Percentiles rank a stretch among this genome's conserved stretches.
Conservation (phyloP, 2,797 vertebrate genomes). For the Avahi laniger region DNA sequence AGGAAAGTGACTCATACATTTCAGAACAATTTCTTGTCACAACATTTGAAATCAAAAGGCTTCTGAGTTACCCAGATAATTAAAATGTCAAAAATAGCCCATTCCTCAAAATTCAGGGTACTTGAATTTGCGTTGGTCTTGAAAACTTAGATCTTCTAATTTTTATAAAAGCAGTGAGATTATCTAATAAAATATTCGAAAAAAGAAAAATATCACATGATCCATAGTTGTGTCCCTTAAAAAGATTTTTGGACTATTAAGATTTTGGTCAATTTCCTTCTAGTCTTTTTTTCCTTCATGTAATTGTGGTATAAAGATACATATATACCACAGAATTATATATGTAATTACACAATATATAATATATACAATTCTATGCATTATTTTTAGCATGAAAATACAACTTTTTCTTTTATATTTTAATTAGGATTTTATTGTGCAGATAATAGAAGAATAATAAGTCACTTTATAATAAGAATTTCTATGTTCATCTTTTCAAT, state of each 20-base stretch:
- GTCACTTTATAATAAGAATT: not conserved
- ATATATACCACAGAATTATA: not conserved
- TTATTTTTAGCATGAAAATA: not conserved
- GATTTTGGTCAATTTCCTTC: not conserved
- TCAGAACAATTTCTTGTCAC: constrained; percentile 51
- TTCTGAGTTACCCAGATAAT: constrained; percentile 50
- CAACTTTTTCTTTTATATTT: constrained; percentile 17
- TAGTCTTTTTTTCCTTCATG: not conserved
- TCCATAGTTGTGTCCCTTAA: not conserved
- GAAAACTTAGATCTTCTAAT: not conserved
- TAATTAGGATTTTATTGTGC: not conserved
- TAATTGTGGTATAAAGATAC: not conserved
- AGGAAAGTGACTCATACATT: constrained; percentile 46
- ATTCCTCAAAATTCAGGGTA: constrained; percentile 50
- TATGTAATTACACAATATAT: not conserved
- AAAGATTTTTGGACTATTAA: not conserved
- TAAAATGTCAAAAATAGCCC: constrained; percentile 45
- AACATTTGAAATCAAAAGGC: constrained; percentile 32
- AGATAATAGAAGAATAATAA: not conserved
- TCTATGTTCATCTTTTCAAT: not conserved
- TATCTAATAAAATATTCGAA: not conserved
- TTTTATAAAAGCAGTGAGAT: constrained; percentile 39
- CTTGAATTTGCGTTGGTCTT: constrained; percentile 20
- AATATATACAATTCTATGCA: not conserved
- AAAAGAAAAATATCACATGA: not conserved